A percentile compares a stretch with the other conserved stretches of the same genome.
Conservation (phyloP, 2,888 invertebrate species). For the Parnassius orleans region DNA sequence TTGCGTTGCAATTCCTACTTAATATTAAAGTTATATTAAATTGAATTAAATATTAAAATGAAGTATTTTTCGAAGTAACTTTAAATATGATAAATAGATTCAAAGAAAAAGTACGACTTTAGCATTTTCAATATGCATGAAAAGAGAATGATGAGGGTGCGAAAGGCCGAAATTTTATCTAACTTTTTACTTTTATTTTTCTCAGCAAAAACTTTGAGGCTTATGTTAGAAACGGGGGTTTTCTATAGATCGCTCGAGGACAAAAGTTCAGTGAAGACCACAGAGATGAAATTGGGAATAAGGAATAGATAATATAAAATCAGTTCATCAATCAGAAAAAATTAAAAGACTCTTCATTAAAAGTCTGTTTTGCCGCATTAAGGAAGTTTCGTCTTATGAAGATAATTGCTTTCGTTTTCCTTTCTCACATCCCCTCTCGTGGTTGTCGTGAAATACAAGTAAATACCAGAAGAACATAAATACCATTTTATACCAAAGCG, state of each 20-base stretch:
- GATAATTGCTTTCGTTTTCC: no score
- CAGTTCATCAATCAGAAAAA: not conserved
- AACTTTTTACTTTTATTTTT: conserved; percentile 51
- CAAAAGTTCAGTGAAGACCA: conserved; percentile 39
- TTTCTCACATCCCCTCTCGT: no score
- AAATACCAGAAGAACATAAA: no score
- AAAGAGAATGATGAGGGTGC: conserved; percentile 59
- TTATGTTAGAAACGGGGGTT: conserved; percentile 53
- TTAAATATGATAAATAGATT: conserved; percentile 10
- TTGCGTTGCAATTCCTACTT: no score
- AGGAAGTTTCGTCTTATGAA: no score
- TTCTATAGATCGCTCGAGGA: conserved; percentile 44
- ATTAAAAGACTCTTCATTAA: no score
- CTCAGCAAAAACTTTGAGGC: conserved; percentile 49
- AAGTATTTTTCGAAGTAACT: not conserved
- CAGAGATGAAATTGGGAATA: conserved; percentile 28
- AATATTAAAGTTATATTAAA: no score
- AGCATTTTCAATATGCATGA: conserved; percentile 31
- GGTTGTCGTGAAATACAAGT: no score
- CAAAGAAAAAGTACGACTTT: conserved; percentile 6
- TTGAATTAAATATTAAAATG: no score
- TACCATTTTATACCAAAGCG: no score
- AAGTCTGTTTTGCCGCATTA: no score
- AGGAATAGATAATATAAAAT: conserved; percentile 25
- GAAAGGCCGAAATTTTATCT: conserved; percentile 42